These are phyloP conservation scores for Zaprionus bogoriensis DNA, from an alignment of 2,888 invertebrate species.

Conservation along the genomic window DNA sequence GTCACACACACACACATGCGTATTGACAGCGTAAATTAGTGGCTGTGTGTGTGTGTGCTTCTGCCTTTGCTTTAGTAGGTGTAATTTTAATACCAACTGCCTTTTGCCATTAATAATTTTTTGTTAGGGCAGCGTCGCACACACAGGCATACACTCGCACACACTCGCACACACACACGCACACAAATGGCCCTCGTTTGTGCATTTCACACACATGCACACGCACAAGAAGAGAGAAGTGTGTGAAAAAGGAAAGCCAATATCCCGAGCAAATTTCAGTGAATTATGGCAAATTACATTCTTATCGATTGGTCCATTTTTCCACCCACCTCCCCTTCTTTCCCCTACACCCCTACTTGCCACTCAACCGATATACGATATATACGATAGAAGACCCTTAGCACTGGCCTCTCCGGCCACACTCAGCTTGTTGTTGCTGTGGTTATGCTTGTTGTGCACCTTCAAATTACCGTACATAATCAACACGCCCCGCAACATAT, in stretches of 20 bases:
- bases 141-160: slow-evolving; percentile 5
- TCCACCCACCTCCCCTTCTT: not conserved
- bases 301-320: slow-evolving; percentile 76
- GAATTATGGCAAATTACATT: slow-evolving; percentile 81
- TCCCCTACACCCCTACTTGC: not conserved
- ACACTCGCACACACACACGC: not conserved
- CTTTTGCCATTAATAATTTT: slow-evolving; percentile 66
- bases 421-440: slow-evolving; percentile 21
- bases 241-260: slow-evolving; percentile 51
- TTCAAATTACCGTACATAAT: slow-evolving; percentile 45
- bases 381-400: slow-evolving; percentile 5
- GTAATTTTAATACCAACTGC: slow-evolving; percentile 68
- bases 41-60: slow-evolving; percentile 7
- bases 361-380: not conserved
- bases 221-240: not conserved
- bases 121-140: slow-evolving; percentile 26
- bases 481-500: slow-evolving; percentile 57
- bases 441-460: slow-evolving; percentile 18
- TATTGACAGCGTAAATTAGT: slow-evolving; percentile 26
- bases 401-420: not conserved
- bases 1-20: not conserved
- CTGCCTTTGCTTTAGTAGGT: slow-evolving; percentile 46
- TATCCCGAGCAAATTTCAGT: slow-evolving; percentile 74
- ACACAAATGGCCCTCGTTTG: slow-evolving; percentile 4
- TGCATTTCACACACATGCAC: slow-evolving; percentile 14